These are phyloP conservation scores for Tympanuchus pallidicinctus DNA, from an alignment of 2,113 vertebrate species.

Conservation along the genomic window DNA sequence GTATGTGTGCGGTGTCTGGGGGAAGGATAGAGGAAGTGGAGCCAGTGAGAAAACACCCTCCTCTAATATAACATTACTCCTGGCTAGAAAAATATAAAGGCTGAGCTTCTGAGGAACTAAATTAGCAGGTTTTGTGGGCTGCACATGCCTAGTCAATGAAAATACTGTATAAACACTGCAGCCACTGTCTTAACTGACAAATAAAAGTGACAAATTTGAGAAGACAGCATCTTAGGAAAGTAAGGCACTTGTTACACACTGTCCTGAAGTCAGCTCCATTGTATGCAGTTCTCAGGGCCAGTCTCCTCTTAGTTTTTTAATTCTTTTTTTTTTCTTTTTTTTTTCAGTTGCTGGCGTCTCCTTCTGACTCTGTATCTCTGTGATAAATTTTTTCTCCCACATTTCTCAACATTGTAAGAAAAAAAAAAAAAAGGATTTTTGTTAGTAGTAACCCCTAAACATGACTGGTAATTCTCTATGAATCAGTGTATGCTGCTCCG, in stretches of 20 bases:
- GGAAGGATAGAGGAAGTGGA: neutral
- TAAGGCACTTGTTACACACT: neutral
- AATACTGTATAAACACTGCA: neutral
- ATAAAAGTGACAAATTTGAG: neutral
- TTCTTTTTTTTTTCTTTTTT: neutral
- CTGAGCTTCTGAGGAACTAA: neutral
- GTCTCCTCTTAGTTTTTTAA: neutral
- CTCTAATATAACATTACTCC: neutral
- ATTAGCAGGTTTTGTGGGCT: neutral
- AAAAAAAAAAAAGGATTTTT: fast-evolving
- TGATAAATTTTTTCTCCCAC: slow-evolving; percentile 8
- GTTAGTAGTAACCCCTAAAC: neutral
- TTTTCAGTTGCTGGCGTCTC: neutral
- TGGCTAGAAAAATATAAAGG: neutral
- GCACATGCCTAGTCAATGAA: neutral
- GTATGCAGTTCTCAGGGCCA: neutral
- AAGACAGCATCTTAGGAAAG: neutral
- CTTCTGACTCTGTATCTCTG: neutral
- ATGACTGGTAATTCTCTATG: neutral
- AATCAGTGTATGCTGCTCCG: neutral
- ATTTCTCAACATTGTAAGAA: neutral
- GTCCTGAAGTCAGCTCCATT: neutral
- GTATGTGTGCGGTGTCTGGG: neutral
- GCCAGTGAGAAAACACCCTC: slow-evolving; percentile 1
- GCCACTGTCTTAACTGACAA: neutral